A percentile compares a stretch with the other conserved stretches of the same genome.
phyloP scores from a whole-genome alignment of 2,888 invertebrate genomes.

The Miltochrista miniata region DNA sequence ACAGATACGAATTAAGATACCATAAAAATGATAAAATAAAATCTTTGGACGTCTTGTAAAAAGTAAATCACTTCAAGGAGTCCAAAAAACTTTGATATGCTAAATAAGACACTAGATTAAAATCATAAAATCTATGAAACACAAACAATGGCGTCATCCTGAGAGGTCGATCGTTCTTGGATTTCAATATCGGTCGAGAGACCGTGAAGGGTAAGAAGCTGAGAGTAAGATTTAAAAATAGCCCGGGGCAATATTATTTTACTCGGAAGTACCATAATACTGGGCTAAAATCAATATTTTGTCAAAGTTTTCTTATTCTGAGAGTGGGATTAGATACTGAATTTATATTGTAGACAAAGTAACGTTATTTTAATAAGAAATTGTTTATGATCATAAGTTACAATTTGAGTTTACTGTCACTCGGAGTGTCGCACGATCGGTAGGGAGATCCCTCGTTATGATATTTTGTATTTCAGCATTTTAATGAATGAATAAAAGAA shows the following conservation, averaged over 20 bases:
- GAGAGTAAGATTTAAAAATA: constrained; percentile 42
- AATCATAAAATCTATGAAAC: too few relatives aligned
- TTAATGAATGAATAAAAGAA: too few relatives aligned
- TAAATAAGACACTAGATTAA: too few relatives aligned
- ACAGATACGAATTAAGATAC: too few relatives aligned
- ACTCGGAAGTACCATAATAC: constrained; percentile 35
- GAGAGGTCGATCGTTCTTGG: constrained; percentile 17
- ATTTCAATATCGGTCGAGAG: constrained; percentile 25
- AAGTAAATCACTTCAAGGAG: too few relatives aligned
- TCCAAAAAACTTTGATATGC: too few relatives aligned
- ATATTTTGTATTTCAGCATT: too few relatives aligned
- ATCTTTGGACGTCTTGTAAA: too few relatives aligned
- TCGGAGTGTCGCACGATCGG: too few relatives aligned
- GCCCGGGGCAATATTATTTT: constrained; percentile 43
- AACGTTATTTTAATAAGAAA: constrained; percentile 7
- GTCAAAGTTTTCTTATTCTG: constrained; percentile 28
- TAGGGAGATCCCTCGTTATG: too few relatives aligned
- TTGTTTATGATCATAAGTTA: neutral
- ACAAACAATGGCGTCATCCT: constrained; percentile 7
- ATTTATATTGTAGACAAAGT: constrained; percentile 7
- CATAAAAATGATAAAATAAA: too few relatives aligned
- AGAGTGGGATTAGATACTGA: constrained; percentile 5
- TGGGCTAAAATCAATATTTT: constrained; percentile 47
- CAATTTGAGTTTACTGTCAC: neutral
- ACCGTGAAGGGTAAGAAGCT: constrained; percentile 12